Evolutionary conservation across 2,888 invertebrate genomes (phyloP), one percentile per base, ranked within the genome.

Genomic region (Pilophorus perplexus): DNA sequence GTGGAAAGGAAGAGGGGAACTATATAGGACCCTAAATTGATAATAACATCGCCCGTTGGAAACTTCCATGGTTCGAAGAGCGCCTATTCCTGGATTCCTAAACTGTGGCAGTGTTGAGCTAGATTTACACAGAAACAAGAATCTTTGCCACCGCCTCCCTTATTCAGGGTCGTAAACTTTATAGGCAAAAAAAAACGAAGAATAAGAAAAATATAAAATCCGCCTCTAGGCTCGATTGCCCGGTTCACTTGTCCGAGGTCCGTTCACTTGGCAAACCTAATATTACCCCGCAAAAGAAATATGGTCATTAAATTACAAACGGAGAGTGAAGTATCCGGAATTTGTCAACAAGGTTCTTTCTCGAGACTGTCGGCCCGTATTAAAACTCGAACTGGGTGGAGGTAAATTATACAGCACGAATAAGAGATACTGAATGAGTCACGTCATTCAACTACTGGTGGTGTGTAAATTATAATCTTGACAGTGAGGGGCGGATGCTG

Each of bases 11-110:
- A 33, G 44, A 20, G 44, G 42, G 44, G 59, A 44, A 27, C 59
- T 59, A 59, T 59, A 59, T 59, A 59, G 59, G 59, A 42, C 59
- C 59, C 59, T 59, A 59, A 59, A 59, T 59, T 59, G 59, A 59
- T 59, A 59, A 59, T 59, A 59, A 59, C 59, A 59, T 44, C 40
- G 40, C 20, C 27, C 44, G 59, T 59, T 44, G 59, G 59, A 59
- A 59, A 59, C 42, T 25, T 44, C 59, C 59, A 57, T 59, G 44
- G 44, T 42, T 42, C n/a, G 25, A 42, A 18, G 14, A 23, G 23
- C 20, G 37, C 27, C 55, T 59, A 59, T 59, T 59, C 59, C 59
- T 59, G 59, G 40, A 59, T 55, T 38, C 37, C 20, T 16, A 28
- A 46, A 46, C 46, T 2, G 46, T 46, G 46, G 46, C 46, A 46